Evolutionary conservation across 2,113 vertebrate genomes (phyloP).

Genomic region (Ginglymostoma cirratum): DNA sequence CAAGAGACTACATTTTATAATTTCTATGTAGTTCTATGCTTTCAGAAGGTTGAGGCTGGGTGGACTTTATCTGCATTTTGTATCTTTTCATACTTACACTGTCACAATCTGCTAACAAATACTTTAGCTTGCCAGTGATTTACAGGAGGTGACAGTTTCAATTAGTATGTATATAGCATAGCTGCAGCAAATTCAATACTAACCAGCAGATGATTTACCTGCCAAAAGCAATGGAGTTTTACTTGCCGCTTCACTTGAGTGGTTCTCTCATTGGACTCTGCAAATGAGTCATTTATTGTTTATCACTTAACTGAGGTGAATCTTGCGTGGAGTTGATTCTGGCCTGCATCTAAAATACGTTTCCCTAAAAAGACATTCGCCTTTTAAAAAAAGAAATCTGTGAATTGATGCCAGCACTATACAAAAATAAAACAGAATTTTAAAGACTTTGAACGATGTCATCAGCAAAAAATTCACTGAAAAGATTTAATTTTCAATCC

Average conservation of each 20-base stretch:
- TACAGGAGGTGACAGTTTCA: neutral
- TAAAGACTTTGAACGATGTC: neutral
- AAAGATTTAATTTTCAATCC: slow-evolving; percentile 1
- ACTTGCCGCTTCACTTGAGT: neutral
- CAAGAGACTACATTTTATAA: neutral
- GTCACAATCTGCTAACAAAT: neutral
- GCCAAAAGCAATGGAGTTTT: neutral
- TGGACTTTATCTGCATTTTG: neutral
- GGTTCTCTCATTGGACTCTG: neutral
- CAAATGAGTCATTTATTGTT: neutral
- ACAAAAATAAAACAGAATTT: neutral
- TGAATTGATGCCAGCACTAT: neutral
- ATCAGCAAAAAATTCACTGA: neutral
- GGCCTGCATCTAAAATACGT: neutral
- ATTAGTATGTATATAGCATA: neutral
- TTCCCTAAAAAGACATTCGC: neutral
- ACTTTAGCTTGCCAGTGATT: neutral
- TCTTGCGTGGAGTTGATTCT: neutral
- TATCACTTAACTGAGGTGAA: neutral
- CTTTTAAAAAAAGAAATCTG: neutral
- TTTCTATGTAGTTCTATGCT: neutral
- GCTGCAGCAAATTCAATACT: neutral
- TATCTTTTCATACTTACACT: neutral
- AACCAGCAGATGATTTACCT: neutral
- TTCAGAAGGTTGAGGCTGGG: neutral